phyloP scores from a whole-genome alignment of 2,113 vertebrate genomes.

The Paramormyrops kingsleyae region DNA sequence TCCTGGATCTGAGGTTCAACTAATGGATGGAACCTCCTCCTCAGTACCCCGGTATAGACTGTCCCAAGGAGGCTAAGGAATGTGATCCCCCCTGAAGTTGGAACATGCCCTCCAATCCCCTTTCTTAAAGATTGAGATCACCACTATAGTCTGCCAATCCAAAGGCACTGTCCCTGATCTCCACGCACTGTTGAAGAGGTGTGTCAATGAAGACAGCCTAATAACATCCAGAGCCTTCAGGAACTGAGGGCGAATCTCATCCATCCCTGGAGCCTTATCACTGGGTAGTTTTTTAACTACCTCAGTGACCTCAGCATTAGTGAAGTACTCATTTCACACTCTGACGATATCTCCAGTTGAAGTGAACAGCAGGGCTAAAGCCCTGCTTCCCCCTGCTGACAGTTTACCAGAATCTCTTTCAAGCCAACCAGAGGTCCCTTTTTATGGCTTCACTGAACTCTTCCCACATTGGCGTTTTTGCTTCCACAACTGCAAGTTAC shows the following conservation, averaged over 20 bases:
- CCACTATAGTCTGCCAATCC: neutral
- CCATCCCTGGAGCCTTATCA: neutral
- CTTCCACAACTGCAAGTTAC: neutral
- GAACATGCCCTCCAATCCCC: neutral
- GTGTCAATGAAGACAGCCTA: neutral
- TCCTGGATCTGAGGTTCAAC: neutral
- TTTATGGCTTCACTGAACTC: neutral
- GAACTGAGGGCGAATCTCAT: neutral
- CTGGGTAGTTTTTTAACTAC: neutral
- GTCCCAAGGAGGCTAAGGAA: neutral
- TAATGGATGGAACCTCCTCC: neutral
- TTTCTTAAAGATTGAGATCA: neutral
- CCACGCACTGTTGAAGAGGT: neutral
- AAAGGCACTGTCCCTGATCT: neutral
- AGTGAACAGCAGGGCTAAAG: neutral
- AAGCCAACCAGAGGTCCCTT: neutral
- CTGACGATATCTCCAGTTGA: neutral
- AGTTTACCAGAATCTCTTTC: neutral
- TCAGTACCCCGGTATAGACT: neutral
- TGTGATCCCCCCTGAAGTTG: too few relatives aligned
- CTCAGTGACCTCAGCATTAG: neutral
- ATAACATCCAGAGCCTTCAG: neutral
- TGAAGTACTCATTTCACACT: neutral
- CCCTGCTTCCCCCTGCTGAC: neutral
- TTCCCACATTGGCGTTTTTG: neutral